These are phyloP conservation scores for Oscheius sp. DNA, from an alignment of 2,888 invertebrate species.

Conservation along the genomic window DNA sequence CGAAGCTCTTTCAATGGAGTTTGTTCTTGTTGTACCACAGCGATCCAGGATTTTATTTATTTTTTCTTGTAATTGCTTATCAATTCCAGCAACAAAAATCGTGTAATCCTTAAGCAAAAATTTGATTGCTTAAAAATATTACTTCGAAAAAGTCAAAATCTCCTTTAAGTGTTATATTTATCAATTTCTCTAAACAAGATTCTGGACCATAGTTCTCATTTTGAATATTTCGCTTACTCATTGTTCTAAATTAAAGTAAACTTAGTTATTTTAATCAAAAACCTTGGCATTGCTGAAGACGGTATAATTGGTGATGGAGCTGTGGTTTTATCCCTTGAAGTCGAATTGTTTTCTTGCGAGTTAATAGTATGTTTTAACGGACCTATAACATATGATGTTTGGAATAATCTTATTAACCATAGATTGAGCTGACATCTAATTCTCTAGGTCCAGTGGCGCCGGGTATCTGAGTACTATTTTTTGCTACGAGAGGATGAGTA, in stretches of 20 bases:
- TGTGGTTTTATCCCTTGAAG: neutral
- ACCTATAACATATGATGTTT: neutral
- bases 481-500: neutral
- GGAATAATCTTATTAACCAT: neutral
- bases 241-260: neutral
- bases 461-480: slow-evolving; percentile 19
- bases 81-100: slow-evolving; percentile 33
- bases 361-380: slow-evolving; percentile 4
- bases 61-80: slow-evolving; percentile 23
- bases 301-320: neutral
- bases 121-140: neutral
- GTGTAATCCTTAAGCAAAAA: slow-evolving; percentile 12
- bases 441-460: slow-evolving; percentile 11
- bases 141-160: slow-evolving; percentile 43
- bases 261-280: neutral
- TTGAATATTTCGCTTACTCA: neutral
- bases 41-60: slow-evolving; percentile 38
- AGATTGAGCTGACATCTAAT: slow-evolving; percentile 25
- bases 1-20: slow-evolving; percentile 40
- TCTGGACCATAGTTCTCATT: neutral
- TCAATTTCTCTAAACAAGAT: neutral
- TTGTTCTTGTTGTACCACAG: slow-evolving; percentile 44
- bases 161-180: neutral
- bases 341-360: slow-evolving; percentile 1
- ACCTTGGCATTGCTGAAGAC: neutral